Evolutionary conservation across 2,113 vertebrate species (phyloP), one percentile per base, ranked within the genome.

Genomic region (Dipodomys merriami): DNA sequence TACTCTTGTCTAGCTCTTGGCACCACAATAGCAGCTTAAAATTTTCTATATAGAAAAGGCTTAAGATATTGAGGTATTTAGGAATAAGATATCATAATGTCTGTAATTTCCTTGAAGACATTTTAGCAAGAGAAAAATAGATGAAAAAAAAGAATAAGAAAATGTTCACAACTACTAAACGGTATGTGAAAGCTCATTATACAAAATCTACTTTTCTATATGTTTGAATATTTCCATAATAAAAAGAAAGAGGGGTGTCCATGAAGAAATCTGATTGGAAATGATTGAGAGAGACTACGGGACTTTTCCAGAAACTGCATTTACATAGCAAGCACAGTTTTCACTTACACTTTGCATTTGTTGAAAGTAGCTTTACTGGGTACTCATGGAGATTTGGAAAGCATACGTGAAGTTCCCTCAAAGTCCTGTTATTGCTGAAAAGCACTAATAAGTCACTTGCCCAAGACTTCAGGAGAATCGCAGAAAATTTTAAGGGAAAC

Each of bases 81-180:
- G n/a, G 69, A 91, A 69, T 94, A 69, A 92, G 83, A 60, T 84
- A 7, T 83, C 44, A 86, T 60, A 88, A 88, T 88, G 39, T 35
- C 68, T 94, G 1, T 71, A 93, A 94, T 79, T 91, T 86, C 67
- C n/a, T 93, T 77, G 29, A 96, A 91, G 69, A 79, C 68, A 91
- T 83, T 93, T 96, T 49, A 88, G 65, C 76, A 90, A 90, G 85
- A 91, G 78, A 85, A 94, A 90, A 83, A 78, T 29, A 81, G 29
- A 68, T 86, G 57, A 94, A 22, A 62, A 94, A 25, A 71, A 91
- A 71, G 29, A 49, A 91, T 68, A n/a, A 71, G n/a, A 86, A 91
- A 92, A 93, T 87, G 73, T 74, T 88, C 95, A 91, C 16, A 94
- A 71, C 72, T 90, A 39, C 92, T 96, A 87, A 91, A 93, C 90